phyloP scores from a whole-genome alignment of 2,797 vertebrate species.

The Spinibarbus caldwelli region DNA sequence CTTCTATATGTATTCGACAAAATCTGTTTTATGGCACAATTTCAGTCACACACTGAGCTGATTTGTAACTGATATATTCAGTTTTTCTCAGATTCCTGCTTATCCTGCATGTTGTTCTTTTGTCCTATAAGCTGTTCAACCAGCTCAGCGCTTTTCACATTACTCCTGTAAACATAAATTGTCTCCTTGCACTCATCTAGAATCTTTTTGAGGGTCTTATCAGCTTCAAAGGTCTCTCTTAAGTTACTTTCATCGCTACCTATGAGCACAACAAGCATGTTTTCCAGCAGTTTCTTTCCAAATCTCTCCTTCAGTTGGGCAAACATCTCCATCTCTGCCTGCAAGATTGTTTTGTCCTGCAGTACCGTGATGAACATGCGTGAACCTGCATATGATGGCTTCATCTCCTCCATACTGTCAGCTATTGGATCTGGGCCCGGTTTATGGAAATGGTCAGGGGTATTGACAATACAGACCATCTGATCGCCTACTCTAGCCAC shows the following conservation, averaged over 20 bases:
- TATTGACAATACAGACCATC: conserved; percentile 29
- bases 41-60: not conserved
- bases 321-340: conserved; percentile 11
- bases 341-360: not conserved
- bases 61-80: not conserved
- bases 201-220: not conserved
- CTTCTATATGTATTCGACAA: not conserved
- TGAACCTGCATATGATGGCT: not conserved
- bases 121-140: not conserved
- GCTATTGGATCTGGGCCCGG: not conserved
- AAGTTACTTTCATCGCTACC: not conserved
- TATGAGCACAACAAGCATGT: not conserved
- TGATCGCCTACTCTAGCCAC: not conserved
- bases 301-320: not conserved
- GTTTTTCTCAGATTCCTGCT: not conserved
- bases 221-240: not conserved
- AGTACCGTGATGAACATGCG: conserved; percentile 37
- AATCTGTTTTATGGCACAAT: not conserved
- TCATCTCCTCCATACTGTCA: not conserved
- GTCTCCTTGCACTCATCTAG: conserved; percentile 4
- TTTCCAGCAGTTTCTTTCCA: not conserved
- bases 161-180: not conserved
- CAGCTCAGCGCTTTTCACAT: conserved; percentile 10
- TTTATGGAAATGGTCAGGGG: conserved; percentile 20
- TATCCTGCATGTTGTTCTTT: not conserved